phyloP scores from a whole-genome alignment of 2,797 vertebrate species.

The Takifugu ocellatus region DNA sequence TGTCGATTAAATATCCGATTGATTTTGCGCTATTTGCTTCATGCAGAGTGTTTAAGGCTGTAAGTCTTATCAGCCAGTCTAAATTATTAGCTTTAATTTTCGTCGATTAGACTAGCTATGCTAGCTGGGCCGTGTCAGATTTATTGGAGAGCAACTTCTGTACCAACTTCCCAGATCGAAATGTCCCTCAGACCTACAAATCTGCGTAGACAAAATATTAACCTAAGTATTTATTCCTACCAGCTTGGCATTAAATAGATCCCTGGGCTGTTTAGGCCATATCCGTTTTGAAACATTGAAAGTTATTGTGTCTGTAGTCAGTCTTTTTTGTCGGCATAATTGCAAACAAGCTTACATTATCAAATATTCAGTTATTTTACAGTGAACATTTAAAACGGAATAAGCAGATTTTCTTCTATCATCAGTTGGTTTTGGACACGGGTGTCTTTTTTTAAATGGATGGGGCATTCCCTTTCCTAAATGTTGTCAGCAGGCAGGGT shows the following conservation, averaged over 20 bases:
- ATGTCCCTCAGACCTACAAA: neutral
- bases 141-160: slow-evolving; percentile 16
- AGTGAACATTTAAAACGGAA: too few species aligned
- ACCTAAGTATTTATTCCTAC: neutral
- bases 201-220: neutral
- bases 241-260: neutral
- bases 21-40: neutral
- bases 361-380: too few species aligned
- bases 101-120: slow-evolving; percentile 1
- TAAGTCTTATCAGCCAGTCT: fast-evolving
- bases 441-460: slow-evolving; percentile 8
- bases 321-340: too few species aligned
- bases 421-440: neutral
- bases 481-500: slow-evolving; percentile 54
- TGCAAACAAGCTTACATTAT: too few species aligned
- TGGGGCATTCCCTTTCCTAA: slow-evolving; percentile 32
- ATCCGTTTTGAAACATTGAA: neutral
- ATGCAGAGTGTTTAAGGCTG: fast-evolving
- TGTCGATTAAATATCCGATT: slow-evolving; percentile 16
- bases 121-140: slow-evolving; percentile 49
- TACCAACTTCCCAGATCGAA: slow-evolving; percentile 6
- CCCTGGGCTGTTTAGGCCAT: neutral
- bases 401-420: neutral
- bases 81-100: neutral
- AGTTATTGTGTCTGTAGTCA: neutral